These are phyloP conservation scores for Temnothorax rugatulus DNA, from an alignment of 2,888 invertebrate species.

Conservation along the genomic window DNA sequence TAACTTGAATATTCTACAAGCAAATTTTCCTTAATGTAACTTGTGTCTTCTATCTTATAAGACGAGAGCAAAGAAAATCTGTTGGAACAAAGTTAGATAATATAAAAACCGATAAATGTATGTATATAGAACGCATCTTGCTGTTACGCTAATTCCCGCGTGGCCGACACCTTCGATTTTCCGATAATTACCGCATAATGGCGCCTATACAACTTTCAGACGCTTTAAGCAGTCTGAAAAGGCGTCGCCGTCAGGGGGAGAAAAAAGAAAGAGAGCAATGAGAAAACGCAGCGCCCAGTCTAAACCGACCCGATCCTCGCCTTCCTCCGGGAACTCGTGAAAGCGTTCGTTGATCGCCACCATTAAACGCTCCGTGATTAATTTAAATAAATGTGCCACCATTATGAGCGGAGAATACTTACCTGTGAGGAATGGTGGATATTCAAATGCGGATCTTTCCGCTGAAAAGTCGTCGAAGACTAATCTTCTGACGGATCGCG, in stretches of 20 bases:
- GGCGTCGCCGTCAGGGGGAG: neutral
- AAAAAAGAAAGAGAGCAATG: neutral
- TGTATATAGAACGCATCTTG: constrained; percentile 13
- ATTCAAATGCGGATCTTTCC: constrained; percentile 37
- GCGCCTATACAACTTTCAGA: constrained; percentile 44
- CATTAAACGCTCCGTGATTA: constrained; percentile 32
- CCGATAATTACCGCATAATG: constrained; percentile 51
- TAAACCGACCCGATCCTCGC: neutral
- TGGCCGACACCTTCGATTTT: constrained; percentile 42
- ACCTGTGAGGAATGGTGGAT: constrained; percentile 36
- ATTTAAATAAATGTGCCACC: constrained; percentile 39
- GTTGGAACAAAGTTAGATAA: neutral
- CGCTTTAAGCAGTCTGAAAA: constrained; percentile 30
- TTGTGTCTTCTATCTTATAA: neutral
- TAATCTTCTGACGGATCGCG: constrained; percentile 45
- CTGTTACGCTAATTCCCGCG: constrained; percentile 38
- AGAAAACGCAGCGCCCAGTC: neutral
- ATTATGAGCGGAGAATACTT: constrained; percentile 33
- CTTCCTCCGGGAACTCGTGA: neutral
- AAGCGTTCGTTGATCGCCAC: constrained; percentile 17
- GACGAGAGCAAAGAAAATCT: neutral
- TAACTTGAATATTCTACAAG: neutral
- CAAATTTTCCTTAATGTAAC: neutral
- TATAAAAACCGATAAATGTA: neutral
- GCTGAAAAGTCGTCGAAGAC: constrained; percentile 34